Evolutionary conservation across 1,140 invertebrate species (phyloP).

Genomic region (Sarcophaga peregrina): DNA sequence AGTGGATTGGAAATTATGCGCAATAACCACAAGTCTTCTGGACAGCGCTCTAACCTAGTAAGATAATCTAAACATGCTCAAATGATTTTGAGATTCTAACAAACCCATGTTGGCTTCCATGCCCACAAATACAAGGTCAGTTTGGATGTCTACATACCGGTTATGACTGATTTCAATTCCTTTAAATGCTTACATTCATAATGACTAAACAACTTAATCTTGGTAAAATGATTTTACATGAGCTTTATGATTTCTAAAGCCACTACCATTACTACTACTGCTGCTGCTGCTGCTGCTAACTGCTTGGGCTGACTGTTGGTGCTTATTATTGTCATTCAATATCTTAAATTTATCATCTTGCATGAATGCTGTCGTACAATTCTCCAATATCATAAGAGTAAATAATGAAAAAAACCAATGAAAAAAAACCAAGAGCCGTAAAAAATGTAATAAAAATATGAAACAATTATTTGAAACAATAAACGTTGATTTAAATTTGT

Average conservation of each 20-base stretch:
- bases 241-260: neutral
- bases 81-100: too few relatives aligned
- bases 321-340: constrained; percentile 17
- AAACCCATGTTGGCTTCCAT: too few relatives aligned
- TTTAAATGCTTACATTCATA: too few relatives aligned
- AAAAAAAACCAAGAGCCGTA: neutral
- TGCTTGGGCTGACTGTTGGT: neutral
- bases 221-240: neutral
- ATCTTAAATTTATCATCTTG: neutral
- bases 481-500: neutral
- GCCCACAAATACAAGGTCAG: too few relatives aligned
- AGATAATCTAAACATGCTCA: too few relatives aligned
- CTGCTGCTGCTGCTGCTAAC: neutral
- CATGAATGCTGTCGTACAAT: neutral
- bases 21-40: too few relatives aligned
- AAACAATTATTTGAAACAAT: neutral
- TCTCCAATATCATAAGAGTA: too few relatives aligned
- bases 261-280: neutral
- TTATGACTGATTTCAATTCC: too few relatives aligned
- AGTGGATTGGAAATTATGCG: too few relatives aligned
- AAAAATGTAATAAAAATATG: neutral
- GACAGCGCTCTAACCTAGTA: too few relatives aligned
- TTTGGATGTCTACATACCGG: too few relatives aligned
- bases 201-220: too few relatives aligned
- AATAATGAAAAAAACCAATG: neutral